Base-by-base conservation (phyloP, 2,888 invertebrate genomes). In the Empis livida region DNA sequence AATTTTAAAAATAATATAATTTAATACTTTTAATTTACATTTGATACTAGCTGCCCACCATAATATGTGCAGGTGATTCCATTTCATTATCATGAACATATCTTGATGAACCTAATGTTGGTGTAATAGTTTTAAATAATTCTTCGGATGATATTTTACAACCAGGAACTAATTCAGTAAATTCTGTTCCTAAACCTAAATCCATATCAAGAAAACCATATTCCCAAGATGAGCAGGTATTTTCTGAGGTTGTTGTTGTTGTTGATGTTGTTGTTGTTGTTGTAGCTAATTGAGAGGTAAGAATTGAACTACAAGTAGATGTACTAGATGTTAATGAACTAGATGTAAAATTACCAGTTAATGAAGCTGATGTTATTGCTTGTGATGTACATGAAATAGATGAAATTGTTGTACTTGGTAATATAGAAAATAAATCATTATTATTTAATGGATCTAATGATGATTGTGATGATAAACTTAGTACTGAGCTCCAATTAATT, bases 401-500 rank as follows among this genome's bases (percentile, higher is more conserved):
- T 16, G 63, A 37, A n/a, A 47, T 59, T 43, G 64, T 62, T 44
- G 64, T 57, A 35, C 65, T 61, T 14, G 65, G 65, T 47, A 65
- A 51, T 47, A 64, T 65, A 47, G 65, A 62, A 42, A 67, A 82
- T 56, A 86, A 73, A 72, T 88, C 86, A 70, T 85, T 86, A 71
- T 84, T 82, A 63, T 82, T 82, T 42, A 82, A 68, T 54, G 87
- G 86, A 70, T 89, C 89, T 48, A 89, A 74, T 64, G 88, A 88
- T 51, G 87, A 87, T 63, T 89, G 87, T 55, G 86, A 86, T 57
- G 87, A 85, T 43, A 91, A 76, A 64, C 86, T 88, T 54, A 91
- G 76, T 59, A 91, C 90, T 44, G 89, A 89, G 65, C 90, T 87
- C 91, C 91, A 91, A 72, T 90, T 90, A 69, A 91, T 90, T 59